A percentile compares a stretch with the other conserved stretches of the same genome.
These are phyloP conservation scores for Herpailurus yagouaroundi DNA, from an alignment of 2,113 vertebrate genomes.

Conservation along the genomic window DNA sequence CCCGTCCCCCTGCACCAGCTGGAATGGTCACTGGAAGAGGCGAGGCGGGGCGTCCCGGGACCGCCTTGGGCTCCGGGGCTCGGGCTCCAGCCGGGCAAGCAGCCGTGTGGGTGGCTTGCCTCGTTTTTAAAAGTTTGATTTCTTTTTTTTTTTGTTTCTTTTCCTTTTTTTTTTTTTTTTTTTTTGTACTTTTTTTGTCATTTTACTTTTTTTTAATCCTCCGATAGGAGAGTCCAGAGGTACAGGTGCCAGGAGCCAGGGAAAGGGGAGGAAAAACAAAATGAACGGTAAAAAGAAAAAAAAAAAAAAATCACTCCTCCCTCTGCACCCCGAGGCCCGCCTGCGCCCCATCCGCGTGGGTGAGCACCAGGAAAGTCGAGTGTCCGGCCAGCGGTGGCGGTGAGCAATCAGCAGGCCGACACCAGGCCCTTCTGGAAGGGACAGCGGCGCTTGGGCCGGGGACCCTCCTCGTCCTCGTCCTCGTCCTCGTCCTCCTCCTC, in stretches of 20 bases:
- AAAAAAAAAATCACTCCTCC: conserved; percentile 70
- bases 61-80: conserved; percentile 64
- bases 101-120: conserved; percentile 64
- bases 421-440: conserved; percentile 97
- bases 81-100: conserved; percentile 68
- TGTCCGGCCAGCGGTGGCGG: conserved; percentile 62
- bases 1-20: conserved; percentile 20
- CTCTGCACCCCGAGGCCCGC: conserved; percentile 35
- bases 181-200: not conserved
- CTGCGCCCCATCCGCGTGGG: conserved; percentile 55
- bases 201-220: conserved; percentile 59
- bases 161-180: conserved; percentile 40
- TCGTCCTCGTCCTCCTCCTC: conserved; percentile 95
- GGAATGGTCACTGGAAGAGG: not conserved
- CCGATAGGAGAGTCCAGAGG: conserved; percentile 81
- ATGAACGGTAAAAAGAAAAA: conserved; percentile 15
- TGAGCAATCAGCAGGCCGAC: conserved; percentile 94
- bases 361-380: conserved; percentile 87
- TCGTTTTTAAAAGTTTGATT: conserved; percentile 25
- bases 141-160: not conserved
- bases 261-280: conserved; percentile 73
- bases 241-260: conserved; percentile 76
- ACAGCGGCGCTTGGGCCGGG: conserved; percentile 94
- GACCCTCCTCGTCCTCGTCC: conserved; percentile 94
- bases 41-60: not conserved